Conservation (phyloP, 2,113 vertebrate species). For the Nicator chloris region DNA sequence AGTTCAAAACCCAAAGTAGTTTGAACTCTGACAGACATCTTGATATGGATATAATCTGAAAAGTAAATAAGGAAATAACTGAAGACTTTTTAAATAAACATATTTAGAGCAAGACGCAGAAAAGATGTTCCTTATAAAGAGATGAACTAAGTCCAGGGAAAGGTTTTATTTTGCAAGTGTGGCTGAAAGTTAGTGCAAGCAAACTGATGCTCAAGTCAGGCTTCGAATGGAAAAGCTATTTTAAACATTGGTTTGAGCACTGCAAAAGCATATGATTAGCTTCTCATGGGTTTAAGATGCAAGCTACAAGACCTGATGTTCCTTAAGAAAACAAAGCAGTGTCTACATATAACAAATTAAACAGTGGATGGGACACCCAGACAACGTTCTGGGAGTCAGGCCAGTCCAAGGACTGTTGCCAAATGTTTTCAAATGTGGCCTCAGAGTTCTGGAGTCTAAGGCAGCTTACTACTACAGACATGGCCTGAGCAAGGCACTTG, state of each 20-base stretch:
- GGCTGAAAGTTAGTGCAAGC: neutral
- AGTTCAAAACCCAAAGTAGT: neutral
- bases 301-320: neutral
- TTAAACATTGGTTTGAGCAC: neutral
- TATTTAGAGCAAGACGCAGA: neutral
- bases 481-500: neutral
- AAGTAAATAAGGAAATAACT: neutral
- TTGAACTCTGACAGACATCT: neutral
- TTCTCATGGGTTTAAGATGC: neutral
- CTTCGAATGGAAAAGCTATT: conserved; percentile 9
- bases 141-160: neutral
- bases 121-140: neutral
- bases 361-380: neutral
- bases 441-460: neutral
- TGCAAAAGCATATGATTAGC: conserved; percentile 42
- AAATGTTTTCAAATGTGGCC: neutral
- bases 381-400: neutral
- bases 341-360: neutral
- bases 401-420: neutral
- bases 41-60: neutral
- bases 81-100: neutral
- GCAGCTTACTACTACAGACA: neutral
- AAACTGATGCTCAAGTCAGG: neutral
- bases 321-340: neutral
- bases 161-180: neutral